phyloP scores from a whole-genome alignment of 1,140 invertebrate genomes.

The Drosophila parabipectinata region DNA sequence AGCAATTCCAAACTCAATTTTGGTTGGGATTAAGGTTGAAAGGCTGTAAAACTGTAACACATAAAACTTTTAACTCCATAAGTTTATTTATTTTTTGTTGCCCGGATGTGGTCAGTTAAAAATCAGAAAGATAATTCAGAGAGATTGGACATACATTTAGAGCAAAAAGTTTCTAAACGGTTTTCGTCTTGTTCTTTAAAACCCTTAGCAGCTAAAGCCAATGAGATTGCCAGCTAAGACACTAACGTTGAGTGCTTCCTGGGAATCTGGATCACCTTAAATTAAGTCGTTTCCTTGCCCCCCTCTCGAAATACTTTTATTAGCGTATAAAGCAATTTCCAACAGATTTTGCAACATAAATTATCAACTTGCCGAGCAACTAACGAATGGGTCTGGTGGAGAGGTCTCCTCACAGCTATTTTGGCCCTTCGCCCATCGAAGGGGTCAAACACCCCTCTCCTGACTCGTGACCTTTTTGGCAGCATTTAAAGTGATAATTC shows the following conservation, averaged over 20 bases:
- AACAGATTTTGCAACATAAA: constrained; percentile 75
- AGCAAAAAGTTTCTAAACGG: background rate
- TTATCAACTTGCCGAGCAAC: constrained; percentile 50
- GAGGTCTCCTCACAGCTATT: constrained; percentile 12
- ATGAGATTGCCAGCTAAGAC: background rate
- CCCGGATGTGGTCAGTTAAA: constrained; percentile 29
- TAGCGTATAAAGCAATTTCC: constrained; percentile 68
- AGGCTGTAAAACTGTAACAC: constrained; percentile 58
- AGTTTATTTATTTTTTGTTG: constrained; percentile 19
- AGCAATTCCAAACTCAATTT: constrained; percentile 65
- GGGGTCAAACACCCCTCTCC: constrained; percentile 7
- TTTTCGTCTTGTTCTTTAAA: background rate
- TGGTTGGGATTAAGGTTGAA: constrained; percentile 74
- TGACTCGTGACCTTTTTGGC: constrained; percentile 76
- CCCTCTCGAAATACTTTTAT: constrained; percentile 56
- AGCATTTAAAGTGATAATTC: constrained; percentile 80
- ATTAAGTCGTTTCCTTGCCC: constrained; percentile 50
- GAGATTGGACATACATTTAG: background rate
- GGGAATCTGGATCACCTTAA: constrained; percentile 31
- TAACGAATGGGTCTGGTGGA: background rate
- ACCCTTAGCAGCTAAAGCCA: background rate
- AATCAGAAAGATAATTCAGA: constrained; percentile 11
- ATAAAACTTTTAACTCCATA: constrained; percentile 42
- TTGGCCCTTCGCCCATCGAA: constrained; percentile 55
- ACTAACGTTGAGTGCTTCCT: constrained; percentile 8